Percentiles rank a stretch among this genome's conserved stretches.
Conservation (phyloP, 2,888 invertebrate species). For the Drosophila robusta region DNA sequence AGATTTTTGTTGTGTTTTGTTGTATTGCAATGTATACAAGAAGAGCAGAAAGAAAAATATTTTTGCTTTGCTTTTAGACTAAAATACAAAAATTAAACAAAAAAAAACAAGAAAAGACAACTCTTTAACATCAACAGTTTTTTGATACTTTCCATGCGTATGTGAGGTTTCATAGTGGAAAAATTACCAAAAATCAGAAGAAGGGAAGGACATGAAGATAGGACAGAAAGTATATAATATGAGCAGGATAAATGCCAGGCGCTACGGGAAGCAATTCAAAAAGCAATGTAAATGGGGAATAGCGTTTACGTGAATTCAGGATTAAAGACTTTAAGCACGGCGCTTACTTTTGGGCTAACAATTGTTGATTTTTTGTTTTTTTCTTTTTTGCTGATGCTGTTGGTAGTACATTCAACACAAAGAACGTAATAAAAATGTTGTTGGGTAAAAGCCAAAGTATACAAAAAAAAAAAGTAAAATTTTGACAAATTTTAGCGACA, state of each 20-base stretch:
- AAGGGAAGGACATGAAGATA: constrained; percentile 23
- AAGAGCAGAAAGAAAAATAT: constrained; percentile 82
- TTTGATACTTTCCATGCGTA: constrained; percentile 83
- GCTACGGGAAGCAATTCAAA: constrained; percentile 55
- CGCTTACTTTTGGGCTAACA: constrained; percentile 64
- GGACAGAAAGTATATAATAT: constrained; percentile 7
- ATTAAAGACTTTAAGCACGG: constrained; percentile 55
- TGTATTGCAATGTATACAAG: constrained; percentile 79
- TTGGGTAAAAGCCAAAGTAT: constrained; percentile 60
- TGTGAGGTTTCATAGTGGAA: constrained; percentile 72
- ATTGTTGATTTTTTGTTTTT: constrained; percentile 10
- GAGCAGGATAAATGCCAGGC: constrained; percentile 45
- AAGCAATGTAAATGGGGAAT: constrained; percentile 44
- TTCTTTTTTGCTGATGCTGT: constrained; percentile 63
- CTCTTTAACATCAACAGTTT: constrained; percentile 78
- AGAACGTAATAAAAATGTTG: constrained; percentile 40
- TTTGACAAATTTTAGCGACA: constrained; percentile 59
- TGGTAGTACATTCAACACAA: constrained; percentile 45
- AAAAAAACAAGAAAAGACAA: constrained; percentile 78
- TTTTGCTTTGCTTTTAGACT: constrained; percentile 81
- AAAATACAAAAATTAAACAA: constrained; percentile 73
- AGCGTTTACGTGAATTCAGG: constrained; percentile 13
- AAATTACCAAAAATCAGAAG: constrained; percentile 65
- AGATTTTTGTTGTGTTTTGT: constrained; percentile 54
- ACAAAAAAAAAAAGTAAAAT: constrained; percentile 39